A percentile compares a stretch with the other conserved stretches of the same genome.
These are phyloP conservation scores for Tachina grossa DNA, from an alignment of 2,888 invertebrate species.

Conservation along the genomic window DNA sequence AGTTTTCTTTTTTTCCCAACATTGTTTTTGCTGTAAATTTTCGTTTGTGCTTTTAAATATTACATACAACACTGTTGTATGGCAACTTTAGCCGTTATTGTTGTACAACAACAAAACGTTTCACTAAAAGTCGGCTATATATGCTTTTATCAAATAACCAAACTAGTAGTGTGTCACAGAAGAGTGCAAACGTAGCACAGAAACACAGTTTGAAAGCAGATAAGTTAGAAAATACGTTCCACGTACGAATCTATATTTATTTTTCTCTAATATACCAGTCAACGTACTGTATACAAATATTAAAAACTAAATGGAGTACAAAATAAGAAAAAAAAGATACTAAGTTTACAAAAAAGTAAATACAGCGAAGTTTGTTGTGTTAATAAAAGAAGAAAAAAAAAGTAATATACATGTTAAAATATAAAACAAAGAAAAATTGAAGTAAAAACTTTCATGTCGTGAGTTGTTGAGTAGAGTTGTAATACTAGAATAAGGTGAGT, in stretches of 20 bases:
- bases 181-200: conserved; percentile 72
- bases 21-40: conserved; percentile 54
- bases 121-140: conserved; percentile 70
- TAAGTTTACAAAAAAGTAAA: conserved; percentile 33
- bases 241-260: conserved; percentile 56
- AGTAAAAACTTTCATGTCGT: conserved; percentile 44
- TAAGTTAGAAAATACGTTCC: conserved; percentile 50
- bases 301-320: conserved; percentile 25
- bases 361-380: conserved; percentile 49
- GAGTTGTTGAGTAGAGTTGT: conserved; percentile 61
- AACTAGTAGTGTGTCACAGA: conserved; percentile 71
- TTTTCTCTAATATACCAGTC: conserved; percentile 45
- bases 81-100: conserved; percentile 52
- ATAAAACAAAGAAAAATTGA: conserved; percentile 39
- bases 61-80: conserved; percentile 38
- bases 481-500: conserved; percentile 60
- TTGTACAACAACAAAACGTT: conserved; percentile 58
- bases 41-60: conserved; percentile 52
- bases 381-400: conserved; percentile 13
- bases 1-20: conserved; percentile 14
- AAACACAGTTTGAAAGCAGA: conserved; percentile 64
- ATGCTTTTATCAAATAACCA: conserved; percentile 66
- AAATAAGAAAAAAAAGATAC: conserved; percentile 18
- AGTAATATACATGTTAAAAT: conserved; percentile 12
- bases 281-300: conserved; percentile 37